phyloP scores from a whole-genome alignment of 2,113 vertebrate genomes.

The Neolamprologus hecqui region DNA sequence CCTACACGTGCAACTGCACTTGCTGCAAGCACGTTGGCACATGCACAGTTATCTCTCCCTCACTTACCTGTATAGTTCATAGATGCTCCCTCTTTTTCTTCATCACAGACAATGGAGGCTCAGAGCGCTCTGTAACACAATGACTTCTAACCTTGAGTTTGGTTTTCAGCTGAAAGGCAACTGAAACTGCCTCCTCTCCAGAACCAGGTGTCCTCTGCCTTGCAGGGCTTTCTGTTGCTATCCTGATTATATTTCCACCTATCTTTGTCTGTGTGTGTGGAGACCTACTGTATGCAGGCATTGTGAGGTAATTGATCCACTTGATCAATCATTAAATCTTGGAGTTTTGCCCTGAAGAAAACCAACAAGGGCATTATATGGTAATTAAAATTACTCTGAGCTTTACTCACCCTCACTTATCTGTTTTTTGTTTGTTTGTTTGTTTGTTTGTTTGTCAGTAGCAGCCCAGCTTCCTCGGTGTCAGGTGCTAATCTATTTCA shows the following conservation, averaged over 20 bases:
- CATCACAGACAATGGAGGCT: neutral
- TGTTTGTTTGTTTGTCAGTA: neutral
- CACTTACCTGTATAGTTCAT: neutral
- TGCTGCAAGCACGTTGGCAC: neutral
- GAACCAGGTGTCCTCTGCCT: neutral
- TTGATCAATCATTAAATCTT: neutral
- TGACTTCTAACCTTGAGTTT: neutral
- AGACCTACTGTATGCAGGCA: neutral
- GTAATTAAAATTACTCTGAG: neutral
- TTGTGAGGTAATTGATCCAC: slow-evolving; percentile 5
- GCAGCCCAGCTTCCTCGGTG: neutral
- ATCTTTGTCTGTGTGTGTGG: neutral
- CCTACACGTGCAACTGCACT: neutral
- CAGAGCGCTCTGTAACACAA: neutral
- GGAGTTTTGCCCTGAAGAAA: neutral
- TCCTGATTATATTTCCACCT: slow-evolving; percentile 10
- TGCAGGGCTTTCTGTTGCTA: slow-evolving; percentile 2
- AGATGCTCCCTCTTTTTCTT: neutral
- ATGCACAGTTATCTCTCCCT: neutral
- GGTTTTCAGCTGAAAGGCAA: slow-evolving; percentile 1
- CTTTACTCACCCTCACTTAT: neutral
- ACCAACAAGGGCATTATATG: neutral
- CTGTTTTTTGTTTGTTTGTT: neutral
- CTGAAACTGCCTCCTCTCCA: slow-evolving; percentile 13
- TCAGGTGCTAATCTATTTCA: slow-evolving; percentile 24